Percentiles rank a stretch among this genome's conserved stretches.
phyloP scores from a whole-genome alignment of 2,888 invertebrate genomes.

The Hypercompe scribonia region DNA sequence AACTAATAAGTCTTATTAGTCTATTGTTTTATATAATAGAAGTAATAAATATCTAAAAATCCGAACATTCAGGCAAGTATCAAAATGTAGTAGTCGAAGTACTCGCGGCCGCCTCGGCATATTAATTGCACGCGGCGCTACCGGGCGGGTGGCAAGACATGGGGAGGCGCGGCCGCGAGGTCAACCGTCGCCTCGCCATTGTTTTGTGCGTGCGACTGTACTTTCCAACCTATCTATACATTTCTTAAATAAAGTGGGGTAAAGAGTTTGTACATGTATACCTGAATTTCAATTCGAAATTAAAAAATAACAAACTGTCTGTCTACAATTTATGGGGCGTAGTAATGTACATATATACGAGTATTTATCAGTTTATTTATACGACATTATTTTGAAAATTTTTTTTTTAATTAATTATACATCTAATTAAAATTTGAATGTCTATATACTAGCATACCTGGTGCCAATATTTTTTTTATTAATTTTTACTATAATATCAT shows the following conservation, averaged over 20 bases:
- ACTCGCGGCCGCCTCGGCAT: constrained; percentile 85
- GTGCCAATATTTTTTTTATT: background rate
- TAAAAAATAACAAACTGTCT: constrained; percentile 15
- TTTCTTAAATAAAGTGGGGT: constrained; percentile 53
- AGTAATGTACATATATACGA: background rate
- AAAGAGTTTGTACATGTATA: constrained; percentile 50
- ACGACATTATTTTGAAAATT: background rate
- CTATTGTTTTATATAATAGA: background rate
- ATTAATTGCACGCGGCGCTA: constrained; percentile 87
- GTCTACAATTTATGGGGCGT: background rate
- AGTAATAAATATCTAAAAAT: background rate
- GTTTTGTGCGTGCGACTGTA: constrained; percentile 83
- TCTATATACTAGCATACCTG: background rate
- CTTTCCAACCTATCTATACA: constrained; percentile 62
- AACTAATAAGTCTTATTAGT: background rate
- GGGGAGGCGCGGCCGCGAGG: constrained; percentile 82
- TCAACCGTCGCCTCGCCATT: constrained; percentile 85
- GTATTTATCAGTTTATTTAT: background rate
- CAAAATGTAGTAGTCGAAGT: constrained; percentile 55
- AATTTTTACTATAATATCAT: too few species aligned
- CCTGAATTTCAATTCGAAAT: constrained; percentile 19
- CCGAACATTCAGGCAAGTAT: constrained; percentile 48
- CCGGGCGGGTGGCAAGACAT: constrained; percentile 80
- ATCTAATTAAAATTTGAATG: background rate
- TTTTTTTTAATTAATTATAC: background rate